Percentiles rank a stretch among this genome's conserved stretches.
Evolutionary conservation across 2,113 vertebrate species (phyloP).

Genomic region (Glareola pratincola): DNA sequence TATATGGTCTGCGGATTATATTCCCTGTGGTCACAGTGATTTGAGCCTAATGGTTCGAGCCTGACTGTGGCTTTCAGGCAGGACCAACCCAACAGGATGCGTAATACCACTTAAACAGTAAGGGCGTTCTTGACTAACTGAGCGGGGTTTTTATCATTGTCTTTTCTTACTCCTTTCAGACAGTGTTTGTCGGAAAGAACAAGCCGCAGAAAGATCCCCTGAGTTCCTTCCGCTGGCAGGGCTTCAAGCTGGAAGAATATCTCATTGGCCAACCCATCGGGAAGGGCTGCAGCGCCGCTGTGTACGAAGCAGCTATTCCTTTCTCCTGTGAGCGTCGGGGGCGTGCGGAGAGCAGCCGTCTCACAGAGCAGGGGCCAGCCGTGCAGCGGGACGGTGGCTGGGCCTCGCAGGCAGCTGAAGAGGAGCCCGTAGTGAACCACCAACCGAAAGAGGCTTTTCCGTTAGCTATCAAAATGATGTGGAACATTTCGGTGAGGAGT

Average conservation of each 20-base stretch:
- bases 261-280: slow-evolving; percentile 85
- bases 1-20: accelerated
- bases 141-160: accelerated
- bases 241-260: slow-evolving; percentile 90
- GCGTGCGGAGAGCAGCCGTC: accelerated
- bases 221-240: slow-evolving; percentile 70
- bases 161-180: slow-evolving; percentile 61
- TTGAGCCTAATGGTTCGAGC: background rate
- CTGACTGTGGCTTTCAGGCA: background rate
- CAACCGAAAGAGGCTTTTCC: slow-evolving; percentile 31
- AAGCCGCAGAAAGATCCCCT: slow-evolving; percentile 74
- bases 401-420: background rate
- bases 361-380: background rate
- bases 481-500: slow-evolving; percentile 77
- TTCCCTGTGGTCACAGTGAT: background rate
- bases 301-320: slow-evolving; percentile 83
- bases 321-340: background rate
- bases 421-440: background rate
- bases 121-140: background rate
- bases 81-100: accelerated
- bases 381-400: background rate
- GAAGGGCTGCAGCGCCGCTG: slow-evolving; percentile 87
- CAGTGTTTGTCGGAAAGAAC: slow-evolving; percentile 79
- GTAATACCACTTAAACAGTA: accelerated
- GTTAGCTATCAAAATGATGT: slow-evolving; percentile 81